Conservation (phyloP, 1,140 invertebrate species). For the Monochamus saltuarius region DNA sequence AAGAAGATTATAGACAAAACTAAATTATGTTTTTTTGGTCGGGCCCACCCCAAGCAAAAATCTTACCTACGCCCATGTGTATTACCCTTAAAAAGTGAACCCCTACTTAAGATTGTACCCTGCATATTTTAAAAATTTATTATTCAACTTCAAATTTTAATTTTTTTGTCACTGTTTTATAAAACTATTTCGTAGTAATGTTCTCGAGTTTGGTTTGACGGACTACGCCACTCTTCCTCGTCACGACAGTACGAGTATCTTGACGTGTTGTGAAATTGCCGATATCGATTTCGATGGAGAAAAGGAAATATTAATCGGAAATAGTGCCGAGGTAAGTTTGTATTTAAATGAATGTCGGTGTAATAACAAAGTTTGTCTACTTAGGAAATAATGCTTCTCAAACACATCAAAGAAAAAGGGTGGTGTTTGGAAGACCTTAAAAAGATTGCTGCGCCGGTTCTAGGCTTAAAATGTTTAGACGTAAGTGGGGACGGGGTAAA, state of each 20-base stretch:
- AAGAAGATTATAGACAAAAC: no score
- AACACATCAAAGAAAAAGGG: conserved; percentile 47
- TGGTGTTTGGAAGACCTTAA: conserved; percentile 57
- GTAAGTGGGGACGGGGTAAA: conserved; percentile 70
- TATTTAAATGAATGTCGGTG: not conserved
- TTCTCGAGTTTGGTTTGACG: conserved; percentile 59
- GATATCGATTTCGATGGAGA: conserved; percentile 74
- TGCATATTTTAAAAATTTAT: no score
- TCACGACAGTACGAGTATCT: conserved; percentile 60
- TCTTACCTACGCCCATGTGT: no score
- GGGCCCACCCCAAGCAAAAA: no score
- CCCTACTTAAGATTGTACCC: no score
- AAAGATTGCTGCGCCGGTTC: conserved; percentile 63
- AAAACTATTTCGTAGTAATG: conserved; percentile 61
- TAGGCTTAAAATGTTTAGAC: conserved; percentile 64
- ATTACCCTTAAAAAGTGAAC: no score
- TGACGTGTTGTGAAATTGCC: conserved; percentile 61
- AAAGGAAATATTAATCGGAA: conserved; percentile 73
- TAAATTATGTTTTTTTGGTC: no score
- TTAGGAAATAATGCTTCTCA: conserved; percentile 64
- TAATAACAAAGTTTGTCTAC: conserved; percentile 21
- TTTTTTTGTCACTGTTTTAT: conserved; percentile 18
- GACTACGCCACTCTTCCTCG: conserved; percentile 55
- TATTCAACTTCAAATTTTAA: no score
- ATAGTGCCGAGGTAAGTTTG: conserved; percentile 60